phyloP scores from a whole-genome alignment of 2,113 vertebrate genomes.

The Actenoides lindsayi region DNA sequence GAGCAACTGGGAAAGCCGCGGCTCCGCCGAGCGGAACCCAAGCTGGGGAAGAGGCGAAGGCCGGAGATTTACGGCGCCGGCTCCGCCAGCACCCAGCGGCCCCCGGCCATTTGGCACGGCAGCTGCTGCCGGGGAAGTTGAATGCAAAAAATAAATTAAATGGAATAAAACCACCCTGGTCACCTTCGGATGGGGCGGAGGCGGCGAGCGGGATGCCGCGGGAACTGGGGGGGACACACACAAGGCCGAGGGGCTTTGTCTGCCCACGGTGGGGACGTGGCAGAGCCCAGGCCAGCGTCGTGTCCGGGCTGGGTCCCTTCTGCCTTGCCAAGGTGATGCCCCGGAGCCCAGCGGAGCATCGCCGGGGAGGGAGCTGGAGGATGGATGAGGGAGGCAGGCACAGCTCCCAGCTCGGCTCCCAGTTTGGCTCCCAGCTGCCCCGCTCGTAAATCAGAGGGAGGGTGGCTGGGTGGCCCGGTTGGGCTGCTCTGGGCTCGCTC shows the following conservation, averaged over 20 bases:
- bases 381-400: not conserved
- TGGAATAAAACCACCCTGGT: not conserved
- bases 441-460: not conserved
- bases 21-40: not conserved
- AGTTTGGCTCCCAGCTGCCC: not conserved
- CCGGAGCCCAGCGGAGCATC: not conserved
- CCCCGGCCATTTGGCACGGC: constrained; percentile 34
- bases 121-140: constrained; percentile 35
- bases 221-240: not conserved
- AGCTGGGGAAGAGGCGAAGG: not conserved
- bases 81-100: not conserved
- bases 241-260: not conserved
- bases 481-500: not conserved
- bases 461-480: not conserved
- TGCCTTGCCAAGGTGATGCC: not conserved
- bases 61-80: constrained; percentile 17
- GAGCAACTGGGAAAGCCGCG: not conserved
- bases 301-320: not conserved
- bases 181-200: not conserved
- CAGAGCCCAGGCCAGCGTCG: not conserved
- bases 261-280: accelerated
- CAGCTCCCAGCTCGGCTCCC: not conserved
- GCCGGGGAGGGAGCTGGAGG: not conserved
- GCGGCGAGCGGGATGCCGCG: not conserved
- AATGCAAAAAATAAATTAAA: constrained; percentile 33